phyloP scores from a whole-genome alignment of 2,888 invertebrate species.

The Eupeodes luniger region DNA sequence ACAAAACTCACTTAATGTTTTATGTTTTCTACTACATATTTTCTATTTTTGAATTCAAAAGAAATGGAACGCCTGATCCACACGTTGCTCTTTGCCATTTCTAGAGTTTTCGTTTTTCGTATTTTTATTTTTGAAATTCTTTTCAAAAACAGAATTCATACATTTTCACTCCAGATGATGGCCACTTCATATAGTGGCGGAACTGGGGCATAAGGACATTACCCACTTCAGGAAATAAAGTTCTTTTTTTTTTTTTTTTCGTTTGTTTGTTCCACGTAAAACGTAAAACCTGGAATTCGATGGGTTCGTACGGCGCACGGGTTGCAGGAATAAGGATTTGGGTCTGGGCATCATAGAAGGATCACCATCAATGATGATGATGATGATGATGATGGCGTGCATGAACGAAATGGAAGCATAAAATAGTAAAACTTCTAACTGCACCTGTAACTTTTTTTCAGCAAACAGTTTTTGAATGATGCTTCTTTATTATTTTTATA shows the following conservation, averaged over 20 bases:
- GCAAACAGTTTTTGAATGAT: slow-evolving; percentile 53
- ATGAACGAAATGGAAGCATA: slow-evolving; percentile 39
- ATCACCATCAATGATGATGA: slow-evolving; percentile 21
- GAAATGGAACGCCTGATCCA: slow-evolving; percentile 33
- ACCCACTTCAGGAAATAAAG: slow-evolving; percentile 48
- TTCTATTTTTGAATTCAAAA: slow-evolving; percentile 32
- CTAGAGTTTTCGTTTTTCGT: slow-evolving; percentile 8
- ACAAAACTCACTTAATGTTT: slow-evolving; percentile 2
- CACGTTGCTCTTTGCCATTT: slow-evolving; percentile 18
- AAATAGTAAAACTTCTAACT: slow-evolving; percentile 58
- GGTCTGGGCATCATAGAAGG: slow-evolving; percentile 2
- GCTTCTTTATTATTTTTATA: not conserved
- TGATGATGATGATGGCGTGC: slow-evolving; percentile 30
- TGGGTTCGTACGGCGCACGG: not conserved
- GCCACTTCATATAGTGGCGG: slow-evolving; percentile 50
- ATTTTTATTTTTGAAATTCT: not conserved
- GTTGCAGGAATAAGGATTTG: not conserved
- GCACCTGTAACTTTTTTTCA: slow-evolving; percentile 56
- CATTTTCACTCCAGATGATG: slow-evolving; percentile 38
- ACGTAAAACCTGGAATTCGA: not conserved
- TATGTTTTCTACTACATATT: not conserved
- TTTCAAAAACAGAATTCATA: slow-evolving; percentile 5
- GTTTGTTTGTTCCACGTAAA: not conserved
- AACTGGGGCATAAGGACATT: slow-evolving; percentile 58
- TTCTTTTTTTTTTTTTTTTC: not conserved